These are phyloP conservation scores for Prostheceraeus crozeri DNA, from an alignment of 2,888 invertebrate genomes.

Conservation along the genomic window DNA sequence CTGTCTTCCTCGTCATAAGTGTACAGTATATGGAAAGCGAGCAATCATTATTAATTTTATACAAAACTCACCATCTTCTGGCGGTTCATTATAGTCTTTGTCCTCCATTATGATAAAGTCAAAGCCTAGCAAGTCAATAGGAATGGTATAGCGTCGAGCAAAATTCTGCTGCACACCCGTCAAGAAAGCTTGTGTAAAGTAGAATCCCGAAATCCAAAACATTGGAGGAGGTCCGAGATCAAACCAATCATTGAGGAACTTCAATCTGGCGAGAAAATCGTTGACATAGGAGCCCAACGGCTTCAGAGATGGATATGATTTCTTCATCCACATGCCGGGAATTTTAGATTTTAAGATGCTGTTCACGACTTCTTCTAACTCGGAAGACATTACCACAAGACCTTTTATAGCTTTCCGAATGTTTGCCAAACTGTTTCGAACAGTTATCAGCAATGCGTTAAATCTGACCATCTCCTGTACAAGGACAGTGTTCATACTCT, in stretches of 20 bases:
- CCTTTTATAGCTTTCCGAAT: constrained; percentile 55
- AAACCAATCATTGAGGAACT: constrained; percentile 57
- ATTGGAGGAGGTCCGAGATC: constrained; percentile 54
- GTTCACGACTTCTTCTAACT: constrained; percentile 55
- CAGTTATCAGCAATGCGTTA: constrained; percentile 50
- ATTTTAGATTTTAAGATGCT: constrained; percentile 57
- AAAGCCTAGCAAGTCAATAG: constrained; percentile 57
- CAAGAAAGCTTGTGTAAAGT: constrained; percentile 59
- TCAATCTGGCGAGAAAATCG: constrained; percentile 51
- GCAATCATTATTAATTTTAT: too few relatives aligned
- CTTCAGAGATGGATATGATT: constrained; percentile 56
- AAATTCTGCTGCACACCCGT: constrained; percentile 59
- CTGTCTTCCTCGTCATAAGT: too few relatives aligned
- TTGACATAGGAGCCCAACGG: constrained; percentile 55
- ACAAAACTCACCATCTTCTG: constrained; percentile 55
- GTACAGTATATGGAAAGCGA: too few relatives aligned
- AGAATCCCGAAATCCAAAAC: constrained; percentile 59
- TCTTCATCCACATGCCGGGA: constrained; percentile 55
- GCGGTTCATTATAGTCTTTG: constrained; percentile 55
- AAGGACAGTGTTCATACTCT: constrained; percentile 57
- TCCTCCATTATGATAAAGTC: constrained; percentile 62
- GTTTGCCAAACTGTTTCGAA: constrained; percentile 50
- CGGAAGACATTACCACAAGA: constrained; percentile 53
- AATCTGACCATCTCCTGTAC: constrained; percentile 55
- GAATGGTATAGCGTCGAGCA: constrained; percentile 58